phyloP scores from a whole-genome alignment of 2,888 invertebrate genomes.

The Standfussiana lucernea region DNA sequence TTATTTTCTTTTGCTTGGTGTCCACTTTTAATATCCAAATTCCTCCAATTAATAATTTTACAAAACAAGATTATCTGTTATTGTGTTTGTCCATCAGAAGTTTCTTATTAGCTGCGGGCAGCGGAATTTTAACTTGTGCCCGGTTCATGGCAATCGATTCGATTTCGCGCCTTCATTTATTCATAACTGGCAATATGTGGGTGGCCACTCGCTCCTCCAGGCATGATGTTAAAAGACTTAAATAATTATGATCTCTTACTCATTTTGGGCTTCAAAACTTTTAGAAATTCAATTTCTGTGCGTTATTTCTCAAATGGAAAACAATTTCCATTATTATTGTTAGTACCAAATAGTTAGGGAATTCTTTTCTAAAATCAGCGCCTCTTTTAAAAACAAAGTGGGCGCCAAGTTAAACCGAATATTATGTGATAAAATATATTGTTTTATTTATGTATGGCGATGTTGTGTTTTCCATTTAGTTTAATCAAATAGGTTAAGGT shows the following conservation, averaged over 20 bases:
- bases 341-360: neutral
- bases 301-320: neutral
- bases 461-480: conserved; percentile 73
- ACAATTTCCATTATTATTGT: neutral
- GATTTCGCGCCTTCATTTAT: too few relatives aligned
- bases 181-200: neutral
- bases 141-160: neutral
- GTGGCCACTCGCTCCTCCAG: neutral
- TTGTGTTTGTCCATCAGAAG: neutral
- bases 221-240: neutral
- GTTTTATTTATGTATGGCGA: conserved; percentile 65
- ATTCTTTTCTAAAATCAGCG: neutral
- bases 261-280: neutral
- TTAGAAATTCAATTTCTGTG: neutral
- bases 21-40: conserved; percentile 13
- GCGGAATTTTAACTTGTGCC: neutral
- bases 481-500: conserved; percentile 63
- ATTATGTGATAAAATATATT: conserved; percentile 66
- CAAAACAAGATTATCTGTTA: neutral
- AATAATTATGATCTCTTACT: conserved; percentile 1
- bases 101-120: neutral
- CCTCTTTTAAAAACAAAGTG: neutral
- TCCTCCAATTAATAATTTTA: too few relatives aligned
- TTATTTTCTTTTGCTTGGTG: conserved; percentile 48
- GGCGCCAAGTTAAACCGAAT: conserved; percentile 49